Percentiles rank a stretch among this genome's conserved stretches.
phyloP scores from a whole-genome alignment of 1,140 invertebrate genomes.

The Drosophila parabipectinata region DNA sequence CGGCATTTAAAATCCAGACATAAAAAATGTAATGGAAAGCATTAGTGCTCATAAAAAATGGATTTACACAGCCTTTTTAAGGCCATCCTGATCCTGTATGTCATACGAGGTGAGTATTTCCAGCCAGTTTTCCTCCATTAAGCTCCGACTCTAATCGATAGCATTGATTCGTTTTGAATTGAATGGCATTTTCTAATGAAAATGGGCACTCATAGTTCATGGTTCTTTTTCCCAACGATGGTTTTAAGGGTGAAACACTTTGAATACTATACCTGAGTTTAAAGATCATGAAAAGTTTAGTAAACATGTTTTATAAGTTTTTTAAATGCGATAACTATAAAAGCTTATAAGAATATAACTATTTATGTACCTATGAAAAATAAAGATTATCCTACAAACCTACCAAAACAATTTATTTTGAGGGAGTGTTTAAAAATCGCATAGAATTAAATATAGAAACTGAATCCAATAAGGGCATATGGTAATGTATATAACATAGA shows the following conservation, averaged over 20 bases:
- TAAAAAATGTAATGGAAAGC: constrained; percentile 84
- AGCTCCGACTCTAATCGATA: constrained; percentile 16
- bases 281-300: no score
- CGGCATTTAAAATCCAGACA: constrained; percentile 70
- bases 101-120: constrained; percentile 77
- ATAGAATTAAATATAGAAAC: no score
- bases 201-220: not conserved
- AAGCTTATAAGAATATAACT: no score
- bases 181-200: constrained; percentile 15
- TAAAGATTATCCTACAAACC: no score
- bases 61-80: constrained; percentile 84
- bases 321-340: no score
- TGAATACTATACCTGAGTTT: not conserved
- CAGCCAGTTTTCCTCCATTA: constrained; percentile 3
- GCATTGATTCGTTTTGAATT: constrained; percentile 15
- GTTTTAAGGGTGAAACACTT: not conserved
- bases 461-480: no score
- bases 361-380: no score
- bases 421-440: no score
- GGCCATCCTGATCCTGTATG: constrained; percentile 83
- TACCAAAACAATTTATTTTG: no score
- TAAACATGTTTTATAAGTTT: no score
- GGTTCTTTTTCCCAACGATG: not conserved
- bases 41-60: constrained; percentile 83
- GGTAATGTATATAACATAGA: no score